phyloP scores from a whole-genome alignment of 2,797 vertebrate species.

The Hydrolagus colliei region DNA sequence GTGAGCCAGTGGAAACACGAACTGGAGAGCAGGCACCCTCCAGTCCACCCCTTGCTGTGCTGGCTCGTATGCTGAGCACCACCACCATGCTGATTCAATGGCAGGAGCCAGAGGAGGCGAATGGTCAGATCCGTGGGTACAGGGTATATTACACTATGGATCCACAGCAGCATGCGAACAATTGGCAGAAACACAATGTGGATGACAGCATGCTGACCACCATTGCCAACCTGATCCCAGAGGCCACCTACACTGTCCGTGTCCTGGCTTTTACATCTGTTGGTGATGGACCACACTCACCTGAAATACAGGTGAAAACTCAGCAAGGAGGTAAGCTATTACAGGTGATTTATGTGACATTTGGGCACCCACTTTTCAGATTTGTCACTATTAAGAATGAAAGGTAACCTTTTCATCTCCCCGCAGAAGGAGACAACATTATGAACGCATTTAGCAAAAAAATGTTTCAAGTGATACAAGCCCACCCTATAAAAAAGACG shows the following conservation, averaged over 20 bases:
- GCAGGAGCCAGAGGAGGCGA: conserved; percentile 94
- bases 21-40: conserved; percentile 95
- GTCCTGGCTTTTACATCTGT: conserved; percentile 94
- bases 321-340: conserved; percentile 84
- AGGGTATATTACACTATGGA: conserved; percentile 93
- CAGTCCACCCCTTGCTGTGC: conserved; percentile 84
- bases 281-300: conserved; percentile 88
- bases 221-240: conserved; percentile 84
- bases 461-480: too few relatives aligned
- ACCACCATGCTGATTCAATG: conserved; percentile 94
- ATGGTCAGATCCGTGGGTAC: conserved; percentile 95
- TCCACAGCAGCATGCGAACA: conserved; percentile 77
- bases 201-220: conserved; percentile 86
- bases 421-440: neutral
- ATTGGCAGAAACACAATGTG: conserved; percentile 94
- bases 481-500: too few relatives aligned
- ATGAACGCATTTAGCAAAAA: neutral
- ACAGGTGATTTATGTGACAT: neutral
- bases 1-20: conserved; percentile 83
- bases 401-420: neutral
- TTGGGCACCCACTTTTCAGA: neutral
- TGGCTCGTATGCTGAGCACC: conserved; percentile 91
- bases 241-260: conserved; percentile 93
- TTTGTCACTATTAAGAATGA: neutral
- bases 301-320: conserved; percentile 93